Conservation (phyloP, 2,888 invertebrate species). For the Sericinus montela region DNA sequence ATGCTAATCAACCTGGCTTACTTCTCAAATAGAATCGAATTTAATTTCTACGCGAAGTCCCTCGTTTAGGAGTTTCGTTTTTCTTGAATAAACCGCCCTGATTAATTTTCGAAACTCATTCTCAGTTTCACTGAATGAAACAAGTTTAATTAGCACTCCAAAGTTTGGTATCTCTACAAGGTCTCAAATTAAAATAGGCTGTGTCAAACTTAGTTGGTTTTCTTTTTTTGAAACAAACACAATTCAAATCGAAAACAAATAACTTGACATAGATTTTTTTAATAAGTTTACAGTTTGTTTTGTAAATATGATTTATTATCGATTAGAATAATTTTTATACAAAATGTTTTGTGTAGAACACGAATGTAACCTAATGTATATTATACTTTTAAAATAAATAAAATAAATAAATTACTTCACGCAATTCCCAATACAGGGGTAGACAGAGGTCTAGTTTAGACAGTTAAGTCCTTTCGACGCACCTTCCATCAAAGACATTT, state of each 20-base stretch:
- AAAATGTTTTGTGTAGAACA: no score
- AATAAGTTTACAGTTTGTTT: slow-evolving; percentile 2
- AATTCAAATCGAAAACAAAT: no score
- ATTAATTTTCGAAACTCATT: slow-evolving; percentile 69
- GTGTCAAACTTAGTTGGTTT: slow-evolving; percentile 23
- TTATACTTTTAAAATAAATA: no score
- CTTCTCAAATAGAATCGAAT: slow-evolving; percentile 63
- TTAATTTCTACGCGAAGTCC: slow-evolving; percentile 57
- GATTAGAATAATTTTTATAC: neutral
- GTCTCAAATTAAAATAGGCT: slow-evolving; percentile 38
- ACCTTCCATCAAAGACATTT: no score
- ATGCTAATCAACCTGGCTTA: slow-evolving; percentile 56
- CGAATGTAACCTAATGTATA: no score
- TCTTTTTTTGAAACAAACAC: no score
- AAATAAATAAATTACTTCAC: no score
- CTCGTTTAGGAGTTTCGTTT: slow-evolving; percentile 61
- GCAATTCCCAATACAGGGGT: no score
- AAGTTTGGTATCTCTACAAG: slow-evolving; percentile 51
- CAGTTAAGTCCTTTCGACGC: no score
- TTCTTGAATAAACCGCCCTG: slow-evolving; percentile 42
- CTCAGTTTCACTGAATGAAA: slow-evolving; percentile 67
- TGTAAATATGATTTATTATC: neutral
- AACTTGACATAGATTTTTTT: slow-evolving; percentile 9
- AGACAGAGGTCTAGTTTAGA: no score
- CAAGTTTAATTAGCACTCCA: slow-evolving; percentile 64